Base-by-base conservation (phyloP, 2,113 vertebrate genomes). In the Aegotheles bennettii region DNA sequence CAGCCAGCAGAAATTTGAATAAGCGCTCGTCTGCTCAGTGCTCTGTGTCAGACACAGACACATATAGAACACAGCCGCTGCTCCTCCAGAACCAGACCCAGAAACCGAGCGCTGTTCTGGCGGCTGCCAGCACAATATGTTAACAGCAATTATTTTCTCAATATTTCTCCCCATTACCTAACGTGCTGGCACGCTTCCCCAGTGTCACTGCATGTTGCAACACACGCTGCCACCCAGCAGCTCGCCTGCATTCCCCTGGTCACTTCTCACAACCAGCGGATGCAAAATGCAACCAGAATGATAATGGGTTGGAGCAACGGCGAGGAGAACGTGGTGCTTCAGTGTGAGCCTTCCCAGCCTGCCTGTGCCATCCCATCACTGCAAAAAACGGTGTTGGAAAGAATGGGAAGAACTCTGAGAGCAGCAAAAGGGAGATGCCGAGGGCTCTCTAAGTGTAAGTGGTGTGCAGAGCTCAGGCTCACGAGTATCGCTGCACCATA, bases 91-190 rank as follows among this genome's bases (percentile, higher is more conserved):
- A 80, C n/a, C 93, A 95, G 89, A 74, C 94, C 84, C 90, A 96
- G 90, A 86, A 94, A 90, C 68, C 83, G n/a, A 88, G 79, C 16
- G 76, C 87, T 89, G 59, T 89, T 89, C 91, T 40, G 85, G 86
- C 1, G 25, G 79, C 85, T 96, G 95, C 77, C 87, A 95, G 89
- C 93, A 90, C 95, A 93, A 88, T 92, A 90, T 90, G 93, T 70
- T 88, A 95, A 83, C 59, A 89, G 93, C 82, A 88, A 95, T 95
- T 93, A 89, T 94, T 95, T 93, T 90, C 93, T 96, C 96, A 95
- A 67, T 95, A 78, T 95, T 96, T 95, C 82, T 78, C 21, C 90
- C 81, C 87, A 94, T 97, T 95, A 96, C 96, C 88, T 90, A 96
- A 96, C 79, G 77, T 64, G 42, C 68, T 91, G 90, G 92, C 90